Evolutionary conservation across 2,797 vertebrate genomes (phyloP).

Genomic region (Siniperca scherzeri): DNA sequence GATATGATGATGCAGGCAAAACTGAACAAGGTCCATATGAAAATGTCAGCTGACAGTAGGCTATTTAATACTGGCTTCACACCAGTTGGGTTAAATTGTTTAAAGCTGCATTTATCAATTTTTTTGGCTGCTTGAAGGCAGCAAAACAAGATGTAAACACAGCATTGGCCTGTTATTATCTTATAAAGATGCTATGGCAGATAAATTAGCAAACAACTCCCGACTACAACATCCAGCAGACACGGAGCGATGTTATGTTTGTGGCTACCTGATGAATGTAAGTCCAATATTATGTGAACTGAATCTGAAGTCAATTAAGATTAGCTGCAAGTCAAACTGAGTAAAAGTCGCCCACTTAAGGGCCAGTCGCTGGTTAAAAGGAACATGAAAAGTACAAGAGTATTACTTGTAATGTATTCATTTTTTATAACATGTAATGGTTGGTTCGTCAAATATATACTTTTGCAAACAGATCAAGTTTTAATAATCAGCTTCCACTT

Average conservation of each 20-base stretch:
- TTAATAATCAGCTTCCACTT: neutral
- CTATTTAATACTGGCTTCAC: neutral
- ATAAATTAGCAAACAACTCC: too few relatives aligned
- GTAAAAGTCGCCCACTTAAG: neutral
- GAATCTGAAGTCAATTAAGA: neutral
- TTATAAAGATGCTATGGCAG: too few relatives aligned
- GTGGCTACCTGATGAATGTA: neutral
- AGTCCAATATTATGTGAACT: neutral
- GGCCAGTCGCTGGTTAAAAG: neutral
- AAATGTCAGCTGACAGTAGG: neutral
- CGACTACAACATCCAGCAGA: neutral
- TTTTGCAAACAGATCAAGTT: neutral
- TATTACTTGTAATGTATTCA: too few relatives aligned
- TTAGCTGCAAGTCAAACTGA: neutral
- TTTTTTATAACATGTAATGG: too few relatives aligned
- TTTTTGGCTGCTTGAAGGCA: neutral
- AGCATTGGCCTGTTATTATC: neutral
- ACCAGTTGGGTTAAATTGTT: neutral
- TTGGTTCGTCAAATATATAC: too few relatives aligned
- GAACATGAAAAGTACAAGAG: neutral
- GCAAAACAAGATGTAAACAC: neutral
- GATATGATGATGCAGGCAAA: neutral
- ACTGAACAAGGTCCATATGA: neutral
- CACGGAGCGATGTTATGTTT: neutral
- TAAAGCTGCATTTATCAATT: neutral